Evolutionary conservation across 2,113 vertebrate genomes (phyloP).

Genomic region (Prolemur simus): DNA sequence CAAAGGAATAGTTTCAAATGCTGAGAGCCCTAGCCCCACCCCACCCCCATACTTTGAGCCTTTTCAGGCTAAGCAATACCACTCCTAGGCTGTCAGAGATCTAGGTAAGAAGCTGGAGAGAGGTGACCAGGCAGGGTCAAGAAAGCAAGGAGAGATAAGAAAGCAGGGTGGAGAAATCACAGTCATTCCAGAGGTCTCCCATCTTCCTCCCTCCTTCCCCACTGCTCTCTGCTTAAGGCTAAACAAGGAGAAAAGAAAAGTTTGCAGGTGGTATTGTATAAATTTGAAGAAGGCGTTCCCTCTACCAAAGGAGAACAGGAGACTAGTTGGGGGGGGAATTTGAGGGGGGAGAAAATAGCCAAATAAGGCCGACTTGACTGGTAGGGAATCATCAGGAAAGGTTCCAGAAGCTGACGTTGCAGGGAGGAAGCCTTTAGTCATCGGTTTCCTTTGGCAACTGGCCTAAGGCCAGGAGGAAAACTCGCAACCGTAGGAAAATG

Average conservation of each 20-base stretch:
- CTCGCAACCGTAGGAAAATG: conserved; percentile 82
- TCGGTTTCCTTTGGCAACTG: conserved; percentile 86
- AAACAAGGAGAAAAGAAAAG: conserved; percentile 27
- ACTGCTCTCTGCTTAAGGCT: not conserved
- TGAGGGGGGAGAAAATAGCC: conserved; percentile 85
- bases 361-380: conserved; percentile 91
- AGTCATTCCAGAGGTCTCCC: conserved; percentile 43
- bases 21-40: not conserved
- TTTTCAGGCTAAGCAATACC: conserved; percentile 5
- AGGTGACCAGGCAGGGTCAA: not conserved
- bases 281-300: conserved; percentile 43
- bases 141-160: conserved; percentile 29
- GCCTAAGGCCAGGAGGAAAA: conserved; percentile 82
- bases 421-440: conserved; percentile 94
- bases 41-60: not conserved
- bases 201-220: not conserved
- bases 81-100: conserved; percentile 44
- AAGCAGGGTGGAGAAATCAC: conserved; percentile 46
- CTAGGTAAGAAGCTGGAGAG: conserved; percentile 13
- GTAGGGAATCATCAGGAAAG: conserved; percentile 87
- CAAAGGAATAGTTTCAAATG: conserved; percentile 36
- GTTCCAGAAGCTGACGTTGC: conserved; percentile 91
- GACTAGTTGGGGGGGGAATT: not conserved
- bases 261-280: conserved; percentile 24
- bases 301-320: conserved; percentile 4